Conservation (phyloP, 2,888 invertebrate genomes). For the Nebria brevicollis region DNA sequence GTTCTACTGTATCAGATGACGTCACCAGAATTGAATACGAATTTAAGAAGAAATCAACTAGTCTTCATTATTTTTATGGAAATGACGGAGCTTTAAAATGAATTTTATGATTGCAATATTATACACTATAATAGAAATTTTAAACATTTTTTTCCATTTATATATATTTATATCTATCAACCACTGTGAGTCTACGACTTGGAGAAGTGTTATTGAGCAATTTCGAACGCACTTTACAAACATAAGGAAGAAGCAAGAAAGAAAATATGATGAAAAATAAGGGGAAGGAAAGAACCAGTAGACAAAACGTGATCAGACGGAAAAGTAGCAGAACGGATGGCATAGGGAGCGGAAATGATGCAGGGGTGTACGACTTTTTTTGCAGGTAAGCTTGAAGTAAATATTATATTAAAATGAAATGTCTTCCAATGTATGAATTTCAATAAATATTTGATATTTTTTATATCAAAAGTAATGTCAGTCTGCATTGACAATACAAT, state of each 20-base stretch:
- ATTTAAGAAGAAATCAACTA: no score
- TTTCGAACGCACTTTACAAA: slow-evolving; percentile 50
- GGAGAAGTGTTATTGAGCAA: slow-evolving; percentile 48
- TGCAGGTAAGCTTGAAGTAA: not conserved
- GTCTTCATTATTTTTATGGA: no score
- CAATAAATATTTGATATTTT: not conserved
- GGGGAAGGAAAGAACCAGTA: slow-evolving; percentile 46
- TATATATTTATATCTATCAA: not conserved
- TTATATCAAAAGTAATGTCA: not conserved
- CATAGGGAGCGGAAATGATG: slow-evolving; percentile 6
- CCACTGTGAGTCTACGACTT: not conserved
- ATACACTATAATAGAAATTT: not conserved
- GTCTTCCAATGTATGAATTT: no score
- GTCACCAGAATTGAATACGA: no score
- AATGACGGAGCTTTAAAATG: not conserved
- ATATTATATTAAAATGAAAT: no score
- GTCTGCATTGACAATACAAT: not conserved
- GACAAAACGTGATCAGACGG: slow-evolving; percentile 51
- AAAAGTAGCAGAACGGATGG: slow-evolving; percentile 47
- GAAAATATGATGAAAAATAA: slow-evolving; percentile 33
- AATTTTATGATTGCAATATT: not conserved
- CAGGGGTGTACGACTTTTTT: slow-evolving; percentile 3
- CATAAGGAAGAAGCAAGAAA: slow-evolving; percentile 21
- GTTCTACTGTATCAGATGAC: no score
- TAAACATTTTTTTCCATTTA: not conserved